Conservation (phyloP, 2,113 vertebrate species). For the zebrafish (Danio rerio) region DNA sequence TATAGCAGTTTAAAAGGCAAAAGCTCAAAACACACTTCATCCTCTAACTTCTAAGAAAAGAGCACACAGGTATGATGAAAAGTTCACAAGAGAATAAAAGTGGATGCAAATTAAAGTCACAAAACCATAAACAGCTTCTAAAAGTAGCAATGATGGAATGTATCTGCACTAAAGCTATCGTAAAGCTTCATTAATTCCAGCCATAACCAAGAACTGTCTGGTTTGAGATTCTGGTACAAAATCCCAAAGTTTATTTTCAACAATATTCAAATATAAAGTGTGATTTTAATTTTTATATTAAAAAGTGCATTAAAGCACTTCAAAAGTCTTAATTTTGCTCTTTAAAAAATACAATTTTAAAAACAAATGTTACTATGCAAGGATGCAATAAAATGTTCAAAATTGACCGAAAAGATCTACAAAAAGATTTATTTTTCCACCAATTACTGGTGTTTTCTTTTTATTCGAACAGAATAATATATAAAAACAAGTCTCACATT, state of each 20-base stretch:
- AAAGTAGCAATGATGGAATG: not conserved
- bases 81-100: not conserved
- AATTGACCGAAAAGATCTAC: no score
- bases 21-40: not conserved
- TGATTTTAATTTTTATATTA: not conserved
- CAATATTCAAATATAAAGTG: not conserved
- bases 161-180: not conserved
- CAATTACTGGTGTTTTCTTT: not conserved
- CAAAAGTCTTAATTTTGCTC: no score
- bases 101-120: not conserved
- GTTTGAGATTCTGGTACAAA: not conserved
- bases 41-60: not conserved
- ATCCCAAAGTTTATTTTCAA: not conserved
- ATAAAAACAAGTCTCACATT: no score
- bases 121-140: not conserved
- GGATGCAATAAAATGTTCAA: no score
- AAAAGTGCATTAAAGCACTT: not conserved
- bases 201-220: not conserved
- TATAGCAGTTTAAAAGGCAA: not conserved
- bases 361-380: no score
- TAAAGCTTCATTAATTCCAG: not conserved
- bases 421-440: no score
- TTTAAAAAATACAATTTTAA: no score
- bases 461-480: not conserved
- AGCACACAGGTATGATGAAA: not conserved